Evolutionary conservation across 2,797 vertebrate genomes (phyloP), one percentile per base, ranked within the genome.

Genomic region (Pseudochirops cupreus): DNA sequence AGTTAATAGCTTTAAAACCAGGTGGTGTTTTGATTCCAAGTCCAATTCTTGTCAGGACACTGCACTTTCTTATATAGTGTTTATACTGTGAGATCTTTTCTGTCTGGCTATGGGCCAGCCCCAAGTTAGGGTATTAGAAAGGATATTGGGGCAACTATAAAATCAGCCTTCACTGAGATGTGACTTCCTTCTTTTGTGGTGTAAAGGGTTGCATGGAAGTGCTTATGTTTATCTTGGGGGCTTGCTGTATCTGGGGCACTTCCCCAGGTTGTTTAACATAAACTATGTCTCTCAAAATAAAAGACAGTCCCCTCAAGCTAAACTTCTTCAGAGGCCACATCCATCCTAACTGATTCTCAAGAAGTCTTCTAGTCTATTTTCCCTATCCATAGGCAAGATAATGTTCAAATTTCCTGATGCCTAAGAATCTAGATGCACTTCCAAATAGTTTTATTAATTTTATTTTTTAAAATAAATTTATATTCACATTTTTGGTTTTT

Each of bases 41-140:
- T 46, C 39, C 39, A 50, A 9, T 87, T 26, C 74, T 87, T 87
- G 39, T 87, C 21, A 87, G 24, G 39, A 50, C 21, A 46, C 39
- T 87, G 26, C 24, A 87, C 39, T 87, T 46, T 52, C 50, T 11
- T 53, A 33, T 26, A 74, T 56, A 39, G 11, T 59, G 14, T 93
- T 95, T 82, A 50, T 55, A 29, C 90, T 62, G 90, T 59, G 87
- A 74, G 92, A 59, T 5, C 9, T 87, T n/a, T 92, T 52, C 57
- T 96, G 1, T 39, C 67, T 33, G 62, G 56, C 39, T 87, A 33
- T 46, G 89, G 33, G n/a, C 87, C 91, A 59, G 26, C 28, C 55
- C 90, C 58, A 6, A n/a, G 10, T 67, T 56, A 50, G 91, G 1
- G 29, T 94, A 93, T 94, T 46, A 54, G 92, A 91, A 50, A 96